A percentile compares a stretch with the other conserved stretches of the same genome.
Evolutionary conservation across 2,797 vertebrate species (phyloP).

Genomic region (Ciconia nigra): DNA sequence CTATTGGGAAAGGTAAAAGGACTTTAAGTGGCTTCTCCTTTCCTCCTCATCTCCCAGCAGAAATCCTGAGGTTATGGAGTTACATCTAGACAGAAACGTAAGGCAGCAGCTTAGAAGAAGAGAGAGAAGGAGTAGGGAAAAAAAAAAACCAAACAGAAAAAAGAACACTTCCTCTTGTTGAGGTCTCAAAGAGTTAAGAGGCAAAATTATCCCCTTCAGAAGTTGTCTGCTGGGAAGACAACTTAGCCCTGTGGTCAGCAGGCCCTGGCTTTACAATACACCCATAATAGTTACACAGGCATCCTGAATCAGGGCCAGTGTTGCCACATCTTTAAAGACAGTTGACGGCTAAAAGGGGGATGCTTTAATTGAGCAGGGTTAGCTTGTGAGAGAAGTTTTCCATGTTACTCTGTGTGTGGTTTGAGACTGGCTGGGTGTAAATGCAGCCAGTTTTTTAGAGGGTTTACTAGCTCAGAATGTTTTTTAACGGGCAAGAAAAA

Average conservation of each 20-base stretch:
- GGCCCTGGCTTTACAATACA: slow-evolving; percentile 16
- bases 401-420: slow-evolving; percentile 50
- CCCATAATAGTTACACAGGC: slow-evolving; percentile 27
- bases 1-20: not conserved
- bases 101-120: not conserved
- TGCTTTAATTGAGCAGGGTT: slow-evolving; percentile 41
- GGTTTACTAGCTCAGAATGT: slow-evolving; percentile 31
- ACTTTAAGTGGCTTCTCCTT: not conserved
- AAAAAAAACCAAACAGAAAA: not conserved
- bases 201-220: not conserved
- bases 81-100: not conserved
- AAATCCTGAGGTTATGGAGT: not conserved
- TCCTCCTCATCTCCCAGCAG: not conserved
- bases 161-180: not conserved
- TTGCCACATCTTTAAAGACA: slow-evolving; percentile 54
- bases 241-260: slow-evolving; percentile 50
- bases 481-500: not conserved
- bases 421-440: slow-evolving; percentile 32
- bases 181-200: slow-evolving; percentile 26
- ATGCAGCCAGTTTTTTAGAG: not conserved
- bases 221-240: slow-evolving; percentile 46
- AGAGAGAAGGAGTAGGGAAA: not conserved
- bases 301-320: slow-evolving; percentile 1
- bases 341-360: slow-evolving; percentile 30
- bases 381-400: slow-evolving; percentile 43